phyloP scores from a whole-genome alignment of 64 coral and sea anemone species.

The Stichodactyla helianthus region DNA sequence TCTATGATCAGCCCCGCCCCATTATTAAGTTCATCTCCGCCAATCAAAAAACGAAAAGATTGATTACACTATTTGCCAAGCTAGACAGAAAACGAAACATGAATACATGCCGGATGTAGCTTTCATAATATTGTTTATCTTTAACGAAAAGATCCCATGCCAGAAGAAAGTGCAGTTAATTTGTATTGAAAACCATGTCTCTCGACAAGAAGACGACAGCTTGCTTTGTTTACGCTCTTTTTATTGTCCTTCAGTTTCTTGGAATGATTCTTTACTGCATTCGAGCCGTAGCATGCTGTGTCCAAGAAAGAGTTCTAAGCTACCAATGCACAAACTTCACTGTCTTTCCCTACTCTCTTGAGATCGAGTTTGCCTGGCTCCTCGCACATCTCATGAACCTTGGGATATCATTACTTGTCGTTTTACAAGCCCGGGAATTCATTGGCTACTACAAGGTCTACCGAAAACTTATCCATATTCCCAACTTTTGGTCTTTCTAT shows the following conservation, averaged over 20 bases:
- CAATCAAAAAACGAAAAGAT: too few relatives aligned
- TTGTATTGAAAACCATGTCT: not conserved
- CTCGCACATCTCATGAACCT: constrained; percentile 16
- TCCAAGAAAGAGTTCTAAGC: constrained; percentile 23
- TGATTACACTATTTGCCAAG: too few relatives aligned
- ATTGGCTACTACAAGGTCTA: constrained; percentile 4
- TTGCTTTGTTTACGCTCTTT: not conserved
- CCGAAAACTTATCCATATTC: not conserved
- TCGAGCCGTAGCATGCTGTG: constrained; percentile 25
- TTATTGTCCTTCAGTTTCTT: not conserved
- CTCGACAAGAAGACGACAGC: not conserved
- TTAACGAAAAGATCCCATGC: too few relatives aligned
- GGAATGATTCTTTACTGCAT: constrained; percentile 19
- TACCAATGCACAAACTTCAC: constrained; percentile 43
- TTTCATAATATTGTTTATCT: too few relatives aligned
- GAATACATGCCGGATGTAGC: too few relatives aligned
- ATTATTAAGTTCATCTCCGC: too few relatives aligned
- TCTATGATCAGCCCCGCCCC: too few relatives aligned
- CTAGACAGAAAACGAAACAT: too few relatives aligned
- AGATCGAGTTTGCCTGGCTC: constrained; percentile 36
- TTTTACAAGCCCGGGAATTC: not conserved
- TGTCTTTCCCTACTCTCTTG: constrained; percentile 31
- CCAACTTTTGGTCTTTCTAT: constrained; percentile 27
- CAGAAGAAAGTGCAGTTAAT: too few relatives aligned
- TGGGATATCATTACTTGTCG: not conserved